phyloP scores from a whole-genome alignment of 2,888 invertebrate species.

The Ophioninae sp. region DNA sequence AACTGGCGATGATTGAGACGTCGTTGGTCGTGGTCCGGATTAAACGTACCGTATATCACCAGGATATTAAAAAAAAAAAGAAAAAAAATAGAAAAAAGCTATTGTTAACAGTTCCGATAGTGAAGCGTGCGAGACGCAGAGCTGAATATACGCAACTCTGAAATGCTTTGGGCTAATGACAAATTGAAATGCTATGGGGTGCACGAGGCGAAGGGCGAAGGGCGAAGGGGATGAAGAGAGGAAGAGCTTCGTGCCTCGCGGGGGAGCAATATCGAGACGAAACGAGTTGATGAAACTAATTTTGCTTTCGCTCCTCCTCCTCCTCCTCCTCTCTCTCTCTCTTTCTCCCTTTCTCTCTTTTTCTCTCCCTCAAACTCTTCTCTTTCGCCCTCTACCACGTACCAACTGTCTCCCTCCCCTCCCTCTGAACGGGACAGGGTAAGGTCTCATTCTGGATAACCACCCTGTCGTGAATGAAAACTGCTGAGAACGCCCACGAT shows the following conservation, averaged over 20 bases:
- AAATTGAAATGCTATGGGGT: conserved; percentile 58
- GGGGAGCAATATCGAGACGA: conserved; percentile 66
- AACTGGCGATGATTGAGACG: conserved; percentile 41
- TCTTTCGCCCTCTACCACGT: background rate
- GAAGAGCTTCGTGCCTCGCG: conserved; percentile 51
- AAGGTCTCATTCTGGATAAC: conserved; percentile 68
- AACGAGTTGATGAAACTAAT: conserved; percentile 72
- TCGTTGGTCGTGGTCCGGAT: conserved; percentile 38
- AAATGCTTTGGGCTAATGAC: conserved; percentile 57
- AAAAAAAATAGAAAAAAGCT: conserved; percentile 59
- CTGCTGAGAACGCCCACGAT: conserved; percentile 69
- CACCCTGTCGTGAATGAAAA: conserved; percentile 68
- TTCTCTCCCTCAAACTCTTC: background rate
- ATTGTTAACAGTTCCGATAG: conserved; percentile 52
- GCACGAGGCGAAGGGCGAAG: conserved; percentile 22
- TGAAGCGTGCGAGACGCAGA: conserved; percentile 31
- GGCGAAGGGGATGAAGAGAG: conserved; percentile 17
- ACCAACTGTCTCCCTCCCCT: background rate
- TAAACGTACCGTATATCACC: conserved; percentile 10
- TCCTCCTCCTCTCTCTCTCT: conserved; percentile 20
- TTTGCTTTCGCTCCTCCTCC: conserved; percentile 57
- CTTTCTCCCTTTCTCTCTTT: conserved; percentile 7
- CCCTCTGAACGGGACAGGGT: conserved; percentile 21
- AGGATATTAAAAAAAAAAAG: conserved; percentile 58
- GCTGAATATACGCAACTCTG: conserved; percentile 24